Evolutionary conservation across 2,888 invertebrate species (phyloP), one percentile per base, ranked within the genome.

Genomic region (Eupithecia pulchellata): DNA sequence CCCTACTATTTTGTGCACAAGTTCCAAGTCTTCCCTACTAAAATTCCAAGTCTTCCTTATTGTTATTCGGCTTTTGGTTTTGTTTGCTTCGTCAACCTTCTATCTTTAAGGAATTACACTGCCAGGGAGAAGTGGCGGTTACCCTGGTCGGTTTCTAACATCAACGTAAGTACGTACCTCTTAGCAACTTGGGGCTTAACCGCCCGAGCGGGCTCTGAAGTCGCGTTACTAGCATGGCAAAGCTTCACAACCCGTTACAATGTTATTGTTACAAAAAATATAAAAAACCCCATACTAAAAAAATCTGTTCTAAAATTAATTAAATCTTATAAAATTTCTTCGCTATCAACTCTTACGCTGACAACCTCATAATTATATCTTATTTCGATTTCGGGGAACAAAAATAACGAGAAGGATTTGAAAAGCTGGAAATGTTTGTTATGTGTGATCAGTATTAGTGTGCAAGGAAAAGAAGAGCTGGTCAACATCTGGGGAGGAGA

Each of bases 121-220:
- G n/a, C 58, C 60, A 60, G 60, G 32, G 20, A 17, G n/a, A 32
- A 32, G 29, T 32, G 29, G n/a, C 60, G 32, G 11, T 32, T 32
- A n/a, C 17, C 32, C 60, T 60, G 60, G 32, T 30, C 20, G 32
- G 60, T 60, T n/a, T n/a, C n/a, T 32, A 60, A 17, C 60, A 60
- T 60, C 60, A 60, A 60, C 29, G 27, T 17, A 57, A 5, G 32
- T 17, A 60, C 29, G 27, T 17, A 57, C 17, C 60, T 17, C 17
- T 17, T 32, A 32, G 2, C 11, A 11, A 11, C 60, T 32, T 4
- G 20, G 60, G 32, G 11, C 14, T 17, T 32, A 60, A 32, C 60
- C 32, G 60, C 32, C 29, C 20, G 29, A 32, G 30, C 32, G 60
- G 20, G 60, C 9, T n/a, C 1, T 32, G 60, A 60, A 32, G 29